A percentile compares a stretch with the other conserved stretches of the same genome.
These are phyloP conservation scores for Drosophila tsacasi DNA, from an alignment of 1,140 invertebrate genomes.

Conservation along the genomic window DNA sequence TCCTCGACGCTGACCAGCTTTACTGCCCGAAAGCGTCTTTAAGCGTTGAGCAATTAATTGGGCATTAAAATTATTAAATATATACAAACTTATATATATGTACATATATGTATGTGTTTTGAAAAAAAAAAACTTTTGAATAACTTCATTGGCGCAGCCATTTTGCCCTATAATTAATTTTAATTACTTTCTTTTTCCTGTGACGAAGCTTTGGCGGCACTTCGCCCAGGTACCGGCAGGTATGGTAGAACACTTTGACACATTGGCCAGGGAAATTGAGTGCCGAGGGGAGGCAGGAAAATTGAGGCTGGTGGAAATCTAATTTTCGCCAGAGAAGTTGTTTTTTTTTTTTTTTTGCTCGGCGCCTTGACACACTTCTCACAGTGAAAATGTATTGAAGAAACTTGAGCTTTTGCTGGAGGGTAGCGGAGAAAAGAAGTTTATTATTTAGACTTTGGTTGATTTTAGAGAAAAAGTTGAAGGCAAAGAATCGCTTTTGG, in stretches of 20 bases:
- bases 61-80: conserved; percentile 33
- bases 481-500: too few relatives aligned
- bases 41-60: conserved; percentile 45
- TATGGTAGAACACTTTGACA: conserved; percentile 28
- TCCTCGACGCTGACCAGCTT: conserved; percentile 24
- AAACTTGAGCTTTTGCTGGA: conserved; percentile 12
- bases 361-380: conserved; percentile 40
- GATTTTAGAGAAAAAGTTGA: conserved; percentile 5
- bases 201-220: conserved; percentile 10
- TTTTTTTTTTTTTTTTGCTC: conserved; percentile 1
- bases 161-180: conserved; percentile 57
- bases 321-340: conserved; percentile 30
- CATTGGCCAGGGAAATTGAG: conserved; percentile 36
- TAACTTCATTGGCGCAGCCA: conserved; percentile 43
- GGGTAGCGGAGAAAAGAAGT: conserved; percentile 1
- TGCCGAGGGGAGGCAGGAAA: background rate
- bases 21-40: conserved; percentile 28
- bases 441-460: conserved; percentile 2
- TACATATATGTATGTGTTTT: background rate
- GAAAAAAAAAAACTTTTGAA: conserved; percentile 15
- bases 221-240: conserved; percentile 19
- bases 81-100: background rate
- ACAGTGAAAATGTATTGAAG: conserved; percentile 3
- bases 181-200: conserved; percentile 51
- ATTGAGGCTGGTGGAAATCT: conserved; percentile 25